A percentile compares a stretch with the other conserved stretches of the same genome.
Conservation (phyloP, 92 coral and sea anemone genomes). For the Porites lobata region DNA sequence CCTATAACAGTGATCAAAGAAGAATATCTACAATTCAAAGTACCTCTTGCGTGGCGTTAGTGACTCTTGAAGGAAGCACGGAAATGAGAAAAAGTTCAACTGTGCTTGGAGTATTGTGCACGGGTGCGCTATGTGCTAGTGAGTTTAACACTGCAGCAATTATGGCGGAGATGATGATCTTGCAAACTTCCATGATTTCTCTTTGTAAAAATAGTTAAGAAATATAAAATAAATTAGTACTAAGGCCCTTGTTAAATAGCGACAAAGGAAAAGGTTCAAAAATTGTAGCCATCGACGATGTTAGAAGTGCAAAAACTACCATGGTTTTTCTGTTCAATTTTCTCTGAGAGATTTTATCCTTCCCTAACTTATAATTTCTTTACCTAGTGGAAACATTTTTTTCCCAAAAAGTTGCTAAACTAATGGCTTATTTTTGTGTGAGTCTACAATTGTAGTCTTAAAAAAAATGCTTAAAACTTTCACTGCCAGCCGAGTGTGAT, state of each 20-base stretch:
- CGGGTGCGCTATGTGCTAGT: neutral
- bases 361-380: no score
- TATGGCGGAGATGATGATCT: constrained; percentile 11
- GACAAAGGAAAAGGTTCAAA: neutral
- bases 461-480: no score
- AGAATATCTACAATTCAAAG: neutral
- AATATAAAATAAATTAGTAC: neutral
- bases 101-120: neutral
- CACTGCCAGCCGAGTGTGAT: no score
- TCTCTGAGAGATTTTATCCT: no score
- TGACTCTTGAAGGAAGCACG: neutral
- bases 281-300: no score
- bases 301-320: no score
- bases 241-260: neutral
- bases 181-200: neutral
- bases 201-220: neutral
- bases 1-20: neutral
- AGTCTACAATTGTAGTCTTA: no score
- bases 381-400: no score
- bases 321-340: no score
- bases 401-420: no score
- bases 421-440: no score
- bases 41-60: constrained; percentile 40
- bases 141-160: neutral
- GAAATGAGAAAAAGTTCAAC: neutral